Evolutionary conservation across 2,888 invertebrate genomes (phyloP), one percentile per base, ranked within the genome.

Genomic region (Cosmorhoe ocellata): DNA sequence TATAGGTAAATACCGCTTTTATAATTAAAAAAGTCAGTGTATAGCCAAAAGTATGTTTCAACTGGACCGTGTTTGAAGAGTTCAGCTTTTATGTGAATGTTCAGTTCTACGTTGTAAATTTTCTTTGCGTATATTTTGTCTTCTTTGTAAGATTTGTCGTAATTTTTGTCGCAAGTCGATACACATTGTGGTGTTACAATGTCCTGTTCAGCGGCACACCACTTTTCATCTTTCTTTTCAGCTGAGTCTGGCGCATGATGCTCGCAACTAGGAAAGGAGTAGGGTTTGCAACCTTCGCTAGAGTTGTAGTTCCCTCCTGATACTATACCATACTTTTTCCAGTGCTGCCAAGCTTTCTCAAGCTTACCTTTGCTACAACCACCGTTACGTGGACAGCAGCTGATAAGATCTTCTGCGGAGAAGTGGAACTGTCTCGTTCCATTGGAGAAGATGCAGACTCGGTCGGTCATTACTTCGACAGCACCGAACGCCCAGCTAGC

Each of bases 401-500:
- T 93, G 2, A 97, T 90, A 45, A 98, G 91, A 83, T 98, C 96
- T 73, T 97, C 96, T 10, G 97, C 93, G 0, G 97, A 97, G 66
- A 96, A 93, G 64, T 95, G 94, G 71, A 95, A 93, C 74, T 95
- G 91, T 8, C 90, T 74, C 11, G 91, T 90, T 10, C 93, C 96
- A 31, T 94, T 92, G 0, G 95, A 95, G 67, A 94, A 94, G 63
- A 96, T 96, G 81, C 98, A 98, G 22, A 94, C 92, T 41, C 98
- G 91, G 81, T 98, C 98, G 1, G 96, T 95, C 95, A 97, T 97
- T 0, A 97, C 95, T 80, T 96, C 97, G 0, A 96, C 97, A 4
- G 97, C 96, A 26, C 96, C 97, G 78, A 97, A 96, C 1, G 97
- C 97, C 97, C 97, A 98, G 84, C 98, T 98, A 30, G 97, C 97